Evolutionary conservation across 2,888 invertebrate genomes (phyloP), one percentile per base, ranked within the genome.

Genomic region (Microdon myrmicae): DNA sequence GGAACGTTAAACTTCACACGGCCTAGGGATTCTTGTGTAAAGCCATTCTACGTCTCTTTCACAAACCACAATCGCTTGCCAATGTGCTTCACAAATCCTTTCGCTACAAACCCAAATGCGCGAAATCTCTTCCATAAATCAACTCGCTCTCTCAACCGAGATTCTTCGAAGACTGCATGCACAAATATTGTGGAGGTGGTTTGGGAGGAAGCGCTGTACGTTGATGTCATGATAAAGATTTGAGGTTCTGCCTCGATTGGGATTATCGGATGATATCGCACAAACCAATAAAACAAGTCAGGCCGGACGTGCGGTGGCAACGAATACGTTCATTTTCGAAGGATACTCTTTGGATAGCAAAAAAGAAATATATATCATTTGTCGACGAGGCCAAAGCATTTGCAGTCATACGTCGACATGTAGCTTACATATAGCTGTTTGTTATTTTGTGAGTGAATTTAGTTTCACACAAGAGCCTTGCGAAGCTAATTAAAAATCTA

Each of bases 71-170:
- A 51, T 14, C 47, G 28, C 43, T 44, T 41, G 56, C 41, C 39
- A 47, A 47, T 55, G 39, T 56, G 51, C 23, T 34, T 56, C 34
- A 19, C 26, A 64, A 64, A 64, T 64, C 61, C 61, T 64, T 61
- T 64, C 35, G 45, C 45, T 31, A 39, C 31, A 39, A 31, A 54
- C 39, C 47, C 3, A 59, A 45, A 61, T 61, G 14, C 56, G 56
- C 56, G 56, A 64, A 64, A 64, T 64, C 61, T 64, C 61, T 64
- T 17, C 61, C 61, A 64, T 64, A 64, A 64, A 64, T 64, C 61
- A 64, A 64, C 41, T 64, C 41, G 61, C 20, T 17, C 13, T 29
- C 29, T 20, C 38, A n/a, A n/a, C n/a, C n/a, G n/a, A n/a, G n/a
- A n/a, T 51, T 31, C 29, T 44, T 49, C 1, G 25, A 25, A 29